Base-by-base conservation (phyloP, 1,140 invertebrate genomes). In the Sycophila sp. region DNA sequence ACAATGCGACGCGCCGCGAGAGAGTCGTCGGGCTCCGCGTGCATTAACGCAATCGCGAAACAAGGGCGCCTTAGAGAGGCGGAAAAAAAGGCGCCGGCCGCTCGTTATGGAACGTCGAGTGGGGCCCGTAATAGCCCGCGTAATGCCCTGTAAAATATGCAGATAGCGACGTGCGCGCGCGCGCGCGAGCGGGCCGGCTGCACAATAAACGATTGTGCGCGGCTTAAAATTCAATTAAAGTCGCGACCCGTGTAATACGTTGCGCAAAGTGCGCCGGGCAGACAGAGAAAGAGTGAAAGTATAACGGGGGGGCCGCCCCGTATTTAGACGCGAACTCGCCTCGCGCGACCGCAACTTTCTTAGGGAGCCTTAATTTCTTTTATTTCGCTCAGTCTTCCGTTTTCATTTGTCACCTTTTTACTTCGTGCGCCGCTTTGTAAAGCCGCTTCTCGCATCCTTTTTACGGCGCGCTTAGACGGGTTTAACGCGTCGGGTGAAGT, bases 221-320 rank as follows among this genome's bases (percentile, higher is more conserved):
- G 47, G 36, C 59, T 69, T 62, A 59, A 58, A 69, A 55, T 69
- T 62, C 68, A 69, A 63, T 62, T 69, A 62, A 55, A 55, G 58
- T 62, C 34, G 59, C 68, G 68, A 56, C 19, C 53, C 40, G 59
- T n/a, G n/a, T 69, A 63, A 53, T 63, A 56, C 58, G n/a, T 69
- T 69, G 68, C 68, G 68, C 68, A 69, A 69, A 66, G 38, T 42
- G 8, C 34, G 7, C 17, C 10, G 32, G 1, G n/a, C 38, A 45
- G 34, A 28, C 42, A 36, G 34, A 51, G 34, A 53, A 22, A 55
- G 67, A 63, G 68, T 45, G 68, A 70, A 65, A 65, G 59, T 71
- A 64, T 71, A 64, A 58, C 60, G 30, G 38, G 32, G 36, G 13
- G 10, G 30, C 49, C 32, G 36, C 19, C 4, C 58, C 58, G 34